Evolutionary conservation across 2,888 invertebrate genomes (phyloP).

Genomic region (Camptogramma bilineatum): DNA sequence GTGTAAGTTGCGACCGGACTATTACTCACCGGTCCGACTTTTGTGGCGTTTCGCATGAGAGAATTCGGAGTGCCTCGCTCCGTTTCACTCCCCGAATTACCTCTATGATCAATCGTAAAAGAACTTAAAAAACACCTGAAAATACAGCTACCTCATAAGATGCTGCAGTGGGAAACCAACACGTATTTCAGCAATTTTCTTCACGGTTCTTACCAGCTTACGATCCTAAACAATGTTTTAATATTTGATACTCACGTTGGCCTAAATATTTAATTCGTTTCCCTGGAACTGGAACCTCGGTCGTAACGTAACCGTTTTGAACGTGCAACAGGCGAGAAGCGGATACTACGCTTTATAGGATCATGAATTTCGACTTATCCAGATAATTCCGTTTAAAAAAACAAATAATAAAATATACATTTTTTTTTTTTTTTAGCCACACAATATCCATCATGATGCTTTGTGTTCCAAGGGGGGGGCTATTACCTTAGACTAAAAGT

Average conservation of each 20-base stretch:
- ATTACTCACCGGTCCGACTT: constrained; percentile 54
- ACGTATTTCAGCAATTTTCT: constrained; percentile 33
- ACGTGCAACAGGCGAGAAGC: constrained; percentile 35
- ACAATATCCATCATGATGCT: too few species aligned
- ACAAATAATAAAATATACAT: background rate
- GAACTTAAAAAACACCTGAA: constrained; percentile 18
- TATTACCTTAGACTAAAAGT: too few species aligned
- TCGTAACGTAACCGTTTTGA: constrained; percentile 43
- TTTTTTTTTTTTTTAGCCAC: too few species aligned
- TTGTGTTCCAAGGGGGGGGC: too few species aligned
- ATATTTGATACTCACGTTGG: constrained; percentile 43
- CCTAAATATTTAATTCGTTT: constrained; percentile 45
- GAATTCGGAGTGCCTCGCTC: constrained; percentile 53
- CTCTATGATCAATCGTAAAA: constrained; percentile 47
- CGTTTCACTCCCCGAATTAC: constrained; percentile 58
- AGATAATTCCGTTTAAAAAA: background rate
- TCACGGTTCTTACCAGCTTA: constrained; percentile 28
- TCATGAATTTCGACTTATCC: constrained; percentile 19
- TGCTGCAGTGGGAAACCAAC: constrained; percentile 13
- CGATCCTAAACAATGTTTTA: constrained; percentile 41
- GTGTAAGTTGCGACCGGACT: constrained; percentile 43
- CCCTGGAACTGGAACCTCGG: constrained; percentile 37
- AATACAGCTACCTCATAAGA: constrained; percentile 21
- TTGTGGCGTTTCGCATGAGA: constrained; percentile 64
- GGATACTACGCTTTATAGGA: constrained; percentile 28